Base-by-base conservation (phyloP, 2,113 vertebrate species). In the Silurus glanis region DNA sequence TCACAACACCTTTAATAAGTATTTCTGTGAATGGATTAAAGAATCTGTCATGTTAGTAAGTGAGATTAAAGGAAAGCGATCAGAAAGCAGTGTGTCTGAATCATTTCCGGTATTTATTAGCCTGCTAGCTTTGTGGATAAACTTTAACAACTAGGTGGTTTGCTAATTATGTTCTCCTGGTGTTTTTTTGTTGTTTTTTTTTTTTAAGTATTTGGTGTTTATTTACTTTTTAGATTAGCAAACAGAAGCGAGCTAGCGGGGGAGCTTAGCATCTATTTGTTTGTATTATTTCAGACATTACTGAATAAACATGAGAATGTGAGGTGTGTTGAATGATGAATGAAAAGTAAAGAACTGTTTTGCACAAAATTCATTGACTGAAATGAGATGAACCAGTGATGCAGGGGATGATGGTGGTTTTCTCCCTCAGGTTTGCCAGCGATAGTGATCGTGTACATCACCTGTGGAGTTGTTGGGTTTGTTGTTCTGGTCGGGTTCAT, bases 361-460 rank as follows among this genome's bases (percentile, higher is more conserved):
- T 69, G 6, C 19, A 19, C 25, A 75, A 61, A 8, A 0, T 49
- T 53, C 62, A 55, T 13, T 49, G 9, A 69, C 13, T 0, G 12
- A 66, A 71, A n/a, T 9, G n/a, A 37, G 37, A 37, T 37, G 37
- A 37, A 37, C 2, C 37, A 37, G 37, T 37, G 37, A 37, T 37
- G 37, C 37, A 37, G 37, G 37, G 37, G 12, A 62, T 23, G 55
- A 10, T 56, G 12, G 83, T 79, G 7, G 59, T 56, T 53, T 5
- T 82, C 9, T 81, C 47, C n/a, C 16, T 64, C 75, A 86, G 88
- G 76, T 81, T n/a, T 74, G 5, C 67, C 88, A 3, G 19, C 62
- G 56, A 51, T 16, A 45, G 51, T 51, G 76, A 66, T 84, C 0
- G 47, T 88, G 6, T 83, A 61, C 25, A 72, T 87, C 55, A 53